Evolutionary conservation across 2,888 invertebrate species (phyloP).

Genomic region (Rugalucina vietnamica): DNA sequence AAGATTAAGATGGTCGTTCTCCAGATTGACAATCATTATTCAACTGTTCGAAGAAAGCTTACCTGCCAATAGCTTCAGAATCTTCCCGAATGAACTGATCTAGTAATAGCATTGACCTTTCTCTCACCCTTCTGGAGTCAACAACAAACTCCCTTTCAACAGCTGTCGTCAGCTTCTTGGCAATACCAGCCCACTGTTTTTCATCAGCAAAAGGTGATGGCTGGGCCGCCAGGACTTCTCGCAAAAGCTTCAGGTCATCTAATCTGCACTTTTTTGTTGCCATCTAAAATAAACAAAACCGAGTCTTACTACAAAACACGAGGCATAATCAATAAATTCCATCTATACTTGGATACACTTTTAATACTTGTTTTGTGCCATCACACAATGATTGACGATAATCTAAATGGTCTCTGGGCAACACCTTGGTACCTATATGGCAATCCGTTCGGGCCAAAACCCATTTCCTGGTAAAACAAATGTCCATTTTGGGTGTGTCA

Average conservation of each 20-base stretch:
- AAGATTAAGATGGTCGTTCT: background rate
- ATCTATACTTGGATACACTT: too few relatives aligned
- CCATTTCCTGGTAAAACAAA: too few relatives aligned
- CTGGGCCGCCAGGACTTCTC: background rate
- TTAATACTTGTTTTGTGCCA: too few relatives aligned
- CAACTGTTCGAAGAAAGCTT: background rate
- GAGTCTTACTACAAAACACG: too few relatives aligned
- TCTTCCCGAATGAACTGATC: background rate
- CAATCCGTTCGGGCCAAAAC: too few relatives aligned
- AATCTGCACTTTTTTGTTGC: too few relatives aligned
- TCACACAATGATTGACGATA: too few relatives aligned
- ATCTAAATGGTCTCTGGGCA: too few relatives aligned
- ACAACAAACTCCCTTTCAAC: background rate
- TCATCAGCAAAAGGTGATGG: background rate
- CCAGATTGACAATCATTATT: background rate
- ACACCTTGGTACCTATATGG: too few relatives aligned
- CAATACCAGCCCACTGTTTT: background rate
- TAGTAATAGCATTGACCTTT: background rate
- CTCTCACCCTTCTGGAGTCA: background rate
- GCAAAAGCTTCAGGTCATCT: background rate
- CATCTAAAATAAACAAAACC: too few relatives aligned
- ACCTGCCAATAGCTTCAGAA: background rate
- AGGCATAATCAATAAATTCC: too few relatives aligned
- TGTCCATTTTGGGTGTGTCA: too few relatives aligned
- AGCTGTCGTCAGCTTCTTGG: background rate